Evolutionary conservation across 2,797 vertebrate species (phyloP), one percentile per base, ranked within the genome.

Genomic region (Crypturellus tataupa): DNA sequence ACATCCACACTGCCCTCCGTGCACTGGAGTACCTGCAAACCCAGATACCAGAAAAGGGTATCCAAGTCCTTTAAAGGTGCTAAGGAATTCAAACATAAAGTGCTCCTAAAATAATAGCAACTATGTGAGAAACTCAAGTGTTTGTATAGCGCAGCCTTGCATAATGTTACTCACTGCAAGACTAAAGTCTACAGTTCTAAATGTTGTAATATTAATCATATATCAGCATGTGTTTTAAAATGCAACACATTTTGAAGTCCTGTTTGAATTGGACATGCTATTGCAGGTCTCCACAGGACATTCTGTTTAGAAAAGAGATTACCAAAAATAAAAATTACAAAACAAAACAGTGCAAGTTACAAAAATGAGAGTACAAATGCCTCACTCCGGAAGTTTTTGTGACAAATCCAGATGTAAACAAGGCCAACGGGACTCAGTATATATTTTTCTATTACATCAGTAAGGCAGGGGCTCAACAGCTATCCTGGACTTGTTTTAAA

Each of bases 301-400:
- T 77, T 93, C 63, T 94, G 89, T 91, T 96, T 95, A 95, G 82
- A 88, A 92, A 95, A 91, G 79, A 95, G 92, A 89, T 91, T 94
- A 95, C 70, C 77, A 91, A 95, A 95, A 92, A 96, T 84, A 94
- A 95, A 95, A 94, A 92, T 92, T 94, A 70, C 87, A 94, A 96
- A 95, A 94, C 73, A 91, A 95, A 95, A 56, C 33, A 35, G 87
- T 81, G 42, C 87, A 53, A 73, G 58, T 89, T 91, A 88, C 85
- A 93, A 49, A 91, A 94, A 90, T 7, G 42, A 83, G 73, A 92
- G 42, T 56, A 91, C 77, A 49, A 95, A 93, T 90, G 68, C 83
- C 83, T 84, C 75, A 40, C 68, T 77, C 87, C 47, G 71, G 94
- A 96, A 94, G 92, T 94, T 94, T 93, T 95, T 94, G 60, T 91